A percentile compares a stretch with the other conserved stretches of the same genome.
phyloP scores from a whole-genome alignment of 1,140 invertebrate genomes.

The Lamellibrachia luymesi region DNA sequence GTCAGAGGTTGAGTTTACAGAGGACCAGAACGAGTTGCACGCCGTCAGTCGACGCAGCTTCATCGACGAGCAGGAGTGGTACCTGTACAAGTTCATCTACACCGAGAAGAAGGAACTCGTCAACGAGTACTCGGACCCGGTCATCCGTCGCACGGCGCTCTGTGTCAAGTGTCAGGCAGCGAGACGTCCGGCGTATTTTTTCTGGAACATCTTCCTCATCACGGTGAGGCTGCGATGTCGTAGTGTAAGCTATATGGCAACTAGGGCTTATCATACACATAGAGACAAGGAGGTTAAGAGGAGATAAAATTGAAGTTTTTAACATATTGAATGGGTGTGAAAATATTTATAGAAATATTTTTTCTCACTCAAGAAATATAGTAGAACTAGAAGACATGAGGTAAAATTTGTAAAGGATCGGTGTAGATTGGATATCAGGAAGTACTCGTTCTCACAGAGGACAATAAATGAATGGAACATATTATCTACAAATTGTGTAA shows the following conservation, averaged over 20 bases:
- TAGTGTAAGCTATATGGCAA: background rate
- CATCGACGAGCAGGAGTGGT: slow-evolving; percentile 55
- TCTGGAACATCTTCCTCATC: slow-evolving; percentile 58
- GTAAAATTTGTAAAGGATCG: too few species aligned
- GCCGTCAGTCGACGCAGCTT: slow-evolving; percentile 54
- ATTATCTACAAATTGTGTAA: too few species aligned
- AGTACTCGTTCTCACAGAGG: too few species aligned
- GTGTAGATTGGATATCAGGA: too few species aligned
- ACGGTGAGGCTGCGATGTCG: slow-evolving; percentile 30
- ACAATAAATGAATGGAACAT: too few species aligned
- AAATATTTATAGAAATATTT: too few species aligned
- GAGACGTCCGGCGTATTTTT: slow-evolving; percentile 53
- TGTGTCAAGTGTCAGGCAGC: slow-evolving; percentile 54
- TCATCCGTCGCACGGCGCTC: slow-evolving; percentile 47
- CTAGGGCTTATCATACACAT: too few species aligned
- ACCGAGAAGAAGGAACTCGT: slow-evolving; percentile 15
- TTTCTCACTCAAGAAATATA: too few species aligned
- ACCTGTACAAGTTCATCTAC: slow-evolving; percentile 31
- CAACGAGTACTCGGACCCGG: slow-evolving; percentile 37
- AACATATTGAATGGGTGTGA: too few species aligned
- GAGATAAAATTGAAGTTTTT: too few species aligned
- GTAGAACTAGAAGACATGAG: too few species aligned
- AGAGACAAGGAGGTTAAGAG: too few species aligned
- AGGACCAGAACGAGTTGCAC: slow-evolving; percentile 52
- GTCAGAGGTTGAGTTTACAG: slow-evolving; percentile 50